Conservation (phyloP, 2,888 invertebrate genomes). For the Lasioglossum calceatum region DNA sequence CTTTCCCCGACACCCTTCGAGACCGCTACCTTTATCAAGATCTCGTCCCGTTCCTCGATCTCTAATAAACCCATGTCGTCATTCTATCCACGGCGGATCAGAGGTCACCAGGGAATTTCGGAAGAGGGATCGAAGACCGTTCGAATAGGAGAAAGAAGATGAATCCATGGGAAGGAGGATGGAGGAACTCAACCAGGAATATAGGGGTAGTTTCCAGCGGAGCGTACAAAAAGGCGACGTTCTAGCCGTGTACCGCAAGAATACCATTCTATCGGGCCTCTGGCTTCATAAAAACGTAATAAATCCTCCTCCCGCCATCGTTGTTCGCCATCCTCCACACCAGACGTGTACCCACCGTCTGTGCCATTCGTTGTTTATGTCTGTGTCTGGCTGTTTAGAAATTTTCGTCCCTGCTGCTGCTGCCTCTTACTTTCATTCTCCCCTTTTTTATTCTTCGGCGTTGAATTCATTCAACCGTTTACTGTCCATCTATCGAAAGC, state of each 20-base stretch:
- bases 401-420: not conserved
- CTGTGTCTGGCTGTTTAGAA: not conserved
- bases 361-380: not conserved
- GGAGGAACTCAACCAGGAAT: conserved; percentile 17
- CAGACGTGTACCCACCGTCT: not conserved
- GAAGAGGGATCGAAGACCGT: conserved; percentile 37
- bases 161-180: conserved; percentile 24
- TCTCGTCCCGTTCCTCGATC: conserved; percentile 23
- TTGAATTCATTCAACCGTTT: not conserved
- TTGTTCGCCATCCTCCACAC: conserved; percentile 18
- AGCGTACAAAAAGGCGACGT: conserved; percentile 53
- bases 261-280: conserved; percentile 68
- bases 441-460: not conserved
- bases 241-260: conserved; percentile 58
- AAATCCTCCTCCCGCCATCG: conserved; percentile 63
- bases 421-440: not conserved
- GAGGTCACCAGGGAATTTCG: conserved; percentile 48
- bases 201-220: conserved; percentile 43
- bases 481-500: not conserved
- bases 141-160: conserved; percentile 35
- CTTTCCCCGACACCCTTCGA: not conserved
- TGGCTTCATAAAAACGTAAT: conserved; percentile 75
- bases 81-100: conserved; percentile 38
- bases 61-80: conserved; percentile 52
- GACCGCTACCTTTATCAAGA: conserved; percentile 30